Conservation (phyloP, 2,888 invertebrate species). For the Leucozona laternaria region DNA sequence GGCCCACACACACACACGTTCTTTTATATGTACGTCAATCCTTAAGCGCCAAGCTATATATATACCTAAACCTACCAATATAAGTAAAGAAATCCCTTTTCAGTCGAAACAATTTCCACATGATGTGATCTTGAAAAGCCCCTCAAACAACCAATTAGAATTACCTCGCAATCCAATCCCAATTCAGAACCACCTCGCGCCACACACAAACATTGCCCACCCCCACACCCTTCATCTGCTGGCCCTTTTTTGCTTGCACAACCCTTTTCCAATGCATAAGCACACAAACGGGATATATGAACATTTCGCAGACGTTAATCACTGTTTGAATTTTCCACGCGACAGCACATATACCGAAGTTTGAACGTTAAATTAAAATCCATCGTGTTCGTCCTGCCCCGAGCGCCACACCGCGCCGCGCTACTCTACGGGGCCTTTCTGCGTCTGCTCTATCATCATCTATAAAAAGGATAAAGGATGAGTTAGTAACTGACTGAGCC, state of each 20-base stretch:
- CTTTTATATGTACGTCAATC: too few species aligned
- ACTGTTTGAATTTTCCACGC: slow-evolving; percentile 75
- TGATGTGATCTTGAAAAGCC: slow-evolving; percentile 74
- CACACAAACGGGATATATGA: slow-evolving; percentile 39
- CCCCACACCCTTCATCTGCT: background rate
- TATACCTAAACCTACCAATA: background rate
- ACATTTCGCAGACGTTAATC: slow-evolving; percentile 73
- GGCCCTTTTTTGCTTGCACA: slow-evolving; percentile 38
- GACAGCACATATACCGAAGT: slow-evolving; percentile 68
- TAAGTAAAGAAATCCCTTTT: slow-evolving; percentile 61
- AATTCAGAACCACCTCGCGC: slow-evolving; percentile 40
- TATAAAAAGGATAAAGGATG: slow-evolving; percentile 49
- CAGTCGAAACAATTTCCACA: slow-evolving; percentile 72
- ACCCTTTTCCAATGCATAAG: slow-evolving; percentile 23
- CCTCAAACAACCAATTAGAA: slow-evolving; percentile 75
- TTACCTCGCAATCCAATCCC: slow-evolving; percentile 69
- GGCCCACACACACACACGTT: background rate
- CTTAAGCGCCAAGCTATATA: slow-evolving; percentile 5
- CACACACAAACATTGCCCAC: background rate
- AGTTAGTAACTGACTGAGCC: slow-evolving; percentile 51
- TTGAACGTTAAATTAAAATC: slow-evolving; percentile 76
- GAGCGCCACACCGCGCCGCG: background rate
- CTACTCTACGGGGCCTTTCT: background rate
- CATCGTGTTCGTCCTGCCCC: slow-evolving; percentile 45
- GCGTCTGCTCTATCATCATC: slow-evolving; percentile 1